A percentile compares a stretch with the other conserved stretches of the same genome.
Evolutionary conservation across 1,140 invertebrate genomes (phyloP).

Genomic region (Sycophila sp.): DNA sequence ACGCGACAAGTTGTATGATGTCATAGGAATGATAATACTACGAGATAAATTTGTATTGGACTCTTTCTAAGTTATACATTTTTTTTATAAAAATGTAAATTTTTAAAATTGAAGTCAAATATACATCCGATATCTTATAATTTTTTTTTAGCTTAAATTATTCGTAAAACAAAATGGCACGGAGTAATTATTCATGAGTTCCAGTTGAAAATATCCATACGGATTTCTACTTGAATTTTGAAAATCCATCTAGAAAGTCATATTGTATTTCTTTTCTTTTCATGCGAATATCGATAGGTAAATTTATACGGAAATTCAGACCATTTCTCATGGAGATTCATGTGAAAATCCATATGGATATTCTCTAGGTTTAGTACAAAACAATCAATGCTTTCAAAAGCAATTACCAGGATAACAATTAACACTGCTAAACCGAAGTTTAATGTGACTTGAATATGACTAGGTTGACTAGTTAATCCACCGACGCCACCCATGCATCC

Average conservation of each 20-base stretch:
- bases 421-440: conserved; percentile 78
- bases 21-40: neutral
- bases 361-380: neutral
- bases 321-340: no score
- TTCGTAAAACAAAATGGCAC: no score
- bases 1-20: neutral
- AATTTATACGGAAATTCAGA: no score
- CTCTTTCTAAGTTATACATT: neutral
- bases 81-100: neutral
- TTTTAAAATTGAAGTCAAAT: neutral
- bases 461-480: conserved; percentile 43
- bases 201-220: no score
- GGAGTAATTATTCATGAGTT: no score
- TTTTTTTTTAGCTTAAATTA: no score
- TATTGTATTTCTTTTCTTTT: no score
- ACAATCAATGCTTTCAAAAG: neutral
- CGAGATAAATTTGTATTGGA: neutral
- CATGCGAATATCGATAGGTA: no score
- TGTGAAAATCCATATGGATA: no score
- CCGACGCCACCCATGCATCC: conserved; percentile 77
- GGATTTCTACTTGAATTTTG: no score
- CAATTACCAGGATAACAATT: conserved; percentile 71
- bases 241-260: no score
- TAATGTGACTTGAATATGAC: conserved; percentile 71
- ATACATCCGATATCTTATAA: no score